Base-by-base conservation (phyloP, 2,888 invertebrate species). In the Fissipunctia ypsillon region DNA sequence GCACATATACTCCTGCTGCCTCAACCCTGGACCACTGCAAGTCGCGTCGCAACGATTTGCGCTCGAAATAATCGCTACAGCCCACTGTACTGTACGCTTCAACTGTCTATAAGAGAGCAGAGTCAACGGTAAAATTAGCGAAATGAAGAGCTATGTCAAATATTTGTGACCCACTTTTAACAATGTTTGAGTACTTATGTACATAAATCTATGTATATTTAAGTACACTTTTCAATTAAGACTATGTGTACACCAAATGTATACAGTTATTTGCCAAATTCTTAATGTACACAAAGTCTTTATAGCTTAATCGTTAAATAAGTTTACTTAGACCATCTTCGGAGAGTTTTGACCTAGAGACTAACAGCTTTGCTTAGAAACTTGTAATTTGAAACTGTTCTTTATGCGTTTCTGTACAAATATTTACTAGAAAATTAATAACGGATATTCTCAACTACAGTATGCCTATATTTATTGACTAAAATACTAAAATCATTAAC, bases 101-200 rank as follows among this genome's bases (percentile, higher is more conserved):
- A 43, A 63, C 45, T 57, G 67, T 57, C 61, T 52, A 14, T 35
- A 75, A 22, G 56, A 57, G 79, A 85, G 86, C 84, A 87, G 63
- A 81, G 68, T 70, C 69, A 86, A 86, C 85, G 78, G 84, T 76
- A 86, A 82, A 80, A 80, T 86, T 81, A 68, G 78, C 83, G 72
- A 84, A 86, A 83, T 81, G 72, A 86, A 87, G 75, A 75, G 76
- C 84, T 64, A 59, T 48, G 67, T 66, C 88, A 86, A 86, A 87
- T 87, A 87, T 86, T 80, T 81, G 81, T 68, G 86, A 73, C 84
- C 83, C 76, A 84, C 80, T 84, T 84, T 77, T 79, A 43, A 72
- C 65, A 76, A 69, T 80, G 76, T 82, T 84, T 82, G 76, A 86
- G 66, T 65, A 60, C 71, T 73, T 70, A 67, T 56, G 73, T 78